Conservation (phyloP, 2,797 vertebrate species). For the Epinephelus coioides region DNA sequence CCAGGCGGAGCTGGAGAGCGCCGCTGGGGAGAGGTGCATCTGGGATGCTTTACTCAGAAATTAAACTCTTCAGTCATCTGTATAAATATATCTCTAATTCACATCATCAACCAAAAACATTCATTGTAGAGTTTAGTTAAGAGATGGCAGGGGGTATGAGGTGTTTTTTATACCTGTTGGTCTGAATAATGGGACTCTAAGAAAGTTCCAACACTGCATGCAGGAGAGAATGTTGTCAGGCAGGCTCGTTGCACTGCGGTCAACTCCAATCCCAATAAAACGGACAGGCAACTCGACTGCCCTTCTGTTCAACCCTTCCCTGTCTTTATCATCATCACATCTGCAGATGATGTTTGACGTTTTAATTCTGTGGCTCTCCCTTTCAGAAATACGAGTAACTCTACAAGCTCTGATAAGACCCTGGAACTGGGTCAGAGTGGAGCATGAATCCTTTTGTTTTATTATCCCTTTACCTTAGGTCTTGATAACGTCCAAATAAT, state of each 20-base stretch:
- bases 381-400: constrained; percentile 32
- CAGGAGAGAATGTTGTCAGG: not conserved
- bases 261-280: not conserved
- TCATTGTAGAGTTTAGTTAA: not conserved
- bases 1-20: too few relatives aligned
- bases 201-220: not conserved
- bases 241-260: not conserved
- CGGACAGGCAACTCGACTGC: not conserved
- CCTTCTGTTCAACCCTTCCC: constrained; percentile 5
- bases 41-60: too few relatives aligned
- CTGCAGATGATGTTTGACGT: constrained; percentile 28
- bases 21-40: too few relatives aligned
- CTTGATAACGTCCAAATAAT: too few relatives aligned
- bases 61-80: too few relatives aligned
- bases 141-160: not conserved
- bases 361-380: constrained; percentile 16
- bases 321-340: not conserved
- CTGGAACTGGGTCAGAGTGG: constrained; percentile 64
- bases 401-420: constrained; percentile 24
- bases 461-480: too few relatives aligned
- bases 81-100: too few relatives aligned
- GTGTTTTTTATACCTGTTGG: not conserved
- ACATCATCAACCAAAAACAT: too few relatives aligned
- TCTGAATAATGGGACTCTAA: not conserved
- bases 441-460: constrained; percentile 33